phyloP scores from a whole-genome alignment of 2,113 vertebrate genomes.

The Mastomys coucha region DNA sequence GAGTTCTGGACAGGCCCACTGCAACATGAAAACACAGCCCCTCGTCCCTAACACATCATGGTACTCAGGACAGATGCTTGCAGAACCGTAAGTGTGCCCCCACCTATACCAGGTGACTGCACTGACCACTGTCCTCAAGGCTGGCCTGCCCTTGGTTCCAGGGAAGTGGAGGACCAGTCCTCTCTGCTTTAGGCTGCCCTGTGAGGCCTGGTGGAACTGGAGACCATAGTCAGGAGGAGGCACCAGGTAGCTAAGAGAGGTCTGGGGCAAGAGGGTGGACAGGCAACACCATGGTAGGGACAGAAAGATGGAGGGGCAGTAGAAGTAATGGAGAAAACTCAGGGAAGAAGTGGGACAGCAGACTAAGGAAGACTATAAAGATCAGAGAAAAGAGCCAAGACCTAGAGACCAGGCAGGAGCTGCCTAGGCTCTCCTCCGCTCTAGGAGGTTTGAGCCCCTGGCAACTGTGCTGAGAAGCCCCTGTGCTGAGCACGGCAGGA shows the following conservation, averaged over 20 bases:
- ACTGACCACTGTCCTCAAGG: not conserved
- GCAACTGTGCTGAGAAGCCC: too few species aligned
- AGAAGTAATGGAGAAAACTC: not conserved
- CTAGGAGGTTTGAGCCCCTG: not conserved
- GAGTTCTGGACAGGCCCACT: fast-evolving
- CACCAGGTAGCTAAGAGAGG: fast-evolving
- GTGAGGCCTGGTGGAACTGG: not conserved
- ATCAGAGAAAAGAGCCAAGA: not conserved
- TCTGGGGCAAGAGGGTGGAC: not conserved
- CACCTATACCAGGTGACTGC: not conserved
- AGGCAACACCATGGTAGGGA: not conserved
- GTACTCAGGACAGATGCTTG: not conserved
- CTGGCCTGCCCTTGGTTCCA: not conserved
- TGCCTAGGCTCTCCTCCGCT: too few species aligned
- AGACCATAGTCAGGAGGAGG: not conserved
- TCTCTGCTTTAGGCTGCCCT: not conserved
- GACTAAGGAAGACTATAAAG: too few species aligned
- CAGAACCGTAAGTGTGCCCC: fast-evolving
- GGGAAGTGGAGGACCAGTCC: not conserved
- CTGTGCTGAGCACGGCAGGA: not conserved
- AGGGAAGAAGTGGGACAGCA: not conserved
- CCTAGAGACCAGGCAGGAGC: not conserved
- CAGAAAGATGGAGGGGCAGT: not conserved
- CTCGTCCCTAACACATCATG: not conserved
- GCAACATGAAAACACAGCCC: not conserved